Evolutionary conservation across 2,113 vertebrate species (phyloP).

Genomic region (Trogon surrucura): DNA sequence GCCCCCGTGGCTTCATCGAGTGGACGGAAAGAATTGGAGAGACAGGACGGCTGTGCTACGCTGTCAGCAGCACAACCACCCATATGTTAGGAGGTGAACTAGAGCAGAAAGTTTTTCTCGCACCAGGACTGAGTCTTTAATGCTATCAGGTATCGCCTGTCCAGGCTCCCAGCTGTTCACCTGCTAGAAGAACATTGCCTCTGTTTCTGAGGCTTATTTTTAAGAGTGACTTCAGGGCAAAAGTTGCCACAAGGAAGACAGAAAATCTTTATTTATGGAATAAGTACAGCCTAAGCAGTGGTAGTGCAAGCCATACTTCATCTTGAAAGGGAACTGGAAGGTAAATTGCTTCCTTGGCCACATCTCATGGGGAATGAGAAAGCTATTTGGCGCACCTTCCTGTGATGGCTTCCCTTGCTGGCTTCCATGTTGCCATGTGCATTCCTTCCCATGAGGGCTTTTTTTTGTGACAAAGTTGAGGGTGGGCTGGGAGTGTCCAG

Average conservation of each 20-base stretch:
- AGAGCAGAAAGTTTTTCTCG: background rate
- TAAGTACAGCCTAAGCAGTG: background rate
- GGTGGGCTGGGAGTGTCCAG: background rate
- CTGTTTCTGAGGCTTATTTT: background rate
- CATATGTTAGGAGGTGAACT: background rate
- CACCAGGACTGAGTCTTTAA: background rate
- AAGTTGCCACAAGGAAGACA: background rate
- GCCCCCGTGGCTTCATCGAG: background rate
- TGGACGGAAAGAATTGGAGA: background rate
- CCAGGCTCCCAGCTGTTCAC: background rate
- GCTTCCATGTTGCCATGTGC: background rate
- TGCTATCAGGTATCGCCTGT: background rate
- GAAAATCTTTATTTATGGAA: background rate
- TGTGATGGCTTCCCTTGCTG: background rate
- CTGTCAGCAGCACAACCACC: background rate
- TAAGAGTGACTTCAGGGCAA: background rate
- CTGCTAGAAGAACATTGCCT: background rate
- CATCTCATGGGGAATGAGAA: background rate
- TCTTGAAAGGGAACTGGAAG: background rate
- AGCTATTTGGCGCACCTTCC: background rate
- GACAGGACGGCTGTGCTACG: background rate
- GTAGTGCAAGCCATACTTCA: background rate
- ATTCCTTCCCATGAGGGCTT: fast-evolving
- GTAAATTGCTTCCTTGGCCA: background rate
- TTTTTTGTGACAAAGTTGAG: background rate